Evolutionary conservation across 2,113 vertebrate species (phyloP), one percentile per base, ranked within the genome.

Genomic region (Indicator indicator): DNA sequence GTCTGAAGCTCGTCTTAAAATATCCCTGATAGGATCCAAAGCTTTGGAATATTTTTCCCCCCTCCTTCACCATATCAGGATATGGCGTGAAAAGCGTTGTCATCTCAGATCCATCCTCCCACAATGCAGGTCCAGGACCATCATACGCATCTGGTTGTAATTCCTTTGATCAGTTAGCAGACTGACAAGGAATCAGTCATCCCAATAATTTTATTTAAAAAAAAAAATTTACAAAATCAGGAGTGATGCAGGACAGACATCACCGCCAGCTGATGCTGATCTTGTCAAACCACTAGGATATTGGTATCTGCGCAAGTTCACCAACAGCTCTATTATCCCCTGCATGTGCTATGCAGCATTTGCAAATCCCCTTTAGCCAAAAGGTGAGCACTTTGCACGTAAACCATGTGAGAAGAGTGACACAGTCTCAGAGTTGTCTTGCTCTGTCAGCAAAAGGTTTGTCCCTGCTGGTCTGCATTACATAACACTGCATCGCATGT

Each of bases 301-400:
- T 26, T 26, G 67, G 12, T 38, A 26, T 92, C 59, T 60, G 46
- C 21, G 23, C 93, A 85, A 91, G 68, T 55, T 93, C 94, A 92
- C 94, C 82, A 68, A 84, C 84, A 86, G 91, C 82, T 88, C 54
- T 82, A 64, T 84, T 94, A 96, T 91, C 96, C 95, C 92, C 92
- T 81, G 24, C 54, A 79, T 13, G 68, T 95, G 63, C 84, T 88
- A 71, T 67, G 77, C 86, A 94, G 94, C 91, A 95, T 94, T 90
- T 92, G 81, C 84, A 90, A 89, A 59, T 96, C 82, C 90, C 74
- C 95, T 89, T 94, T 76, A 72, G 91, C 93, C 68, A 59, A 72
- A 75, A 95, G 91, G 93, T 89, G 91, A 93, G 68, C 40, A 52
- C 71, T 82, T 83, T 83, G 55, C 89, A 89, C 33, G 42, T 95